Conservation (phyloP, 2,888 invertebrate genomes). For the Nemoura dubitans region DNA sequence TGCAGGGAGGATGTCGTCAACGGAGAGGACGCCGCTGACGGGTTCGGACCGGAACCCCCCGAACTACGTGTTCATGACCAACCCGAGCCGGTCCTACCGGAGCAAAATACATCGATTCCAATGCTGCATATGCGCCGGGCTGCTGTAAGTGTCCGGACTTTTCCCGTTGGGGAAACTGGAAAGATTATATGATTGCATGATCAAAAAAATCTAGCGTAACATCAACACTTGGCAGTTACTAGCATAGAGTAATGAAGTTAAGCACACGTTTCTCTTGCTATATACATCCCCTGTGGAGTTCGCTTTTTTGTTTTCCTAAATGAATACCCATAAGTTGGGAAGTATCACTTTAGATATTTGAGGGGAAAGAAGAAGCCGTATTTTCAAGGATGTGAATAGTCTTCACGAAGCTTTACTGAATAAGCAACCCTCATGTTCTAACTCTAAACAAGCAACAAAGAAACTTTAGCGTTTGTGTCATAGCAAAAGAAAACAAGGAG, state of each 20-base stretch:
- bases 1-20: constrained; percentile 54
- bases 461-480: no score
- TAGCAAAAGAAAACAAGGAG: no score
- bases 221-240: no score
- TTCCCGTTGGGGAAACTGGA: no score
- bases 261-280: no score
- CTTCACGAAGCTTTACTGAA: background rate
- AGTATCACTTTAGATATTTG: background rate
- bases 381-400: background rate
- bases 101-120: constrained; percentile 68
- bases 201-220: no score
- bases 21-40: constrained; percentile 65
- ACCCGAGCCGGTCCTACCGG: constrained; percentile 61
- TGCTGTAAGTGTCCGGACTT: constrained; percentile 68
- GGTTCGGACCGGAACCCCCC: constrained; percentile 57
- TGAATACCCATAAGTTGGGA: background rate
- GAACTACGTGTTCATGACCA: constrained; percentile 64
- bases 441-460: background rate
- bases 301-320: background rate
- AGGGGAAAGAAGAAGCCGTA: background rate
- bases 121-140: constrained; percentile 73
- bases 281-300: no score
- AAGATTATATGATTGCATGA: no score
- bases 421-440: background rate
- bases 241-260: no score